phyloP scores from a whole-genome alignment of 1,140 invertebrate genomes.

The Drosophila watanabei region DNA sequence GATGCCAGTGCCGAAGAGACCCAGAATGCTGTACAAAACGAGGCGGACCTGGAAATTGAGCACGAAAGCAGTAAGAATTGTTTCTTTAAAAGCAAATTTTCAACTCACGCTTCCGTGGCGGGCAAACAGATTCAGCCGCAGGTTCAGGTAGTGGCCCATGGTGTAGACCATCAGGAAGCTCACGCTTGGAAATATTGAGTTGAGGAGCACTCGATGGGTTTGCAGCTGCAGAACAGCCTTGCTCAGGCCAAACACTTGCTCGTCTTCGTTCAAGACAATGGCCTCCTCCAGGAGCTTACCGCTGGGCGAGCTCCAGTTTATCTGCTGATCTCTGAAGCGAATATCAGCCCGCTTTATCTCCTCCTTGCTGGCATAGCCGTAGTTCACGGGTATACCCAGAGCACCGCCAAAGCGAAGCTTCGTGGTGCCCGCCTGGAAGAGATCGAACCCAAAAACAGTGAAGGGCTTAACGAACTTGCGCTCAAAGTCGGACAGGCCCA shows the following conservation, averaged over 20 bases:
- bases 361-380: conserved; percentile 85
- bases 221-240: conserved; percentile 89
- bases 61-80: not conserved
- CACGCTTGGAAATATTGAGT: conserved; percentile 86
- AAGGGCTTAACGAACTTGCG: conserved; percentile 87
- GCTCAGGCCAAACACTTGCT: conserved; percentile 92
- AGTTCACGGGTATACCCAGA: conserved; percentile 89
- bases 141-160: conserved; percentile 86
- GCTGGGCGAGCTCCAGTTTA: conserved; percentile 88
- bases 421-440: conserved; percentile 86
- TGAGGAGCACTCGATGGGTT: conserved; percentile 87
- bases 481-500: conserved; percentile 85
- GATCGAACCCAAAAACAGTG: conserved; percentile 88
- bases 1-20: conserved; percentile 87
- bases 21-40: conserved; percentile 87
- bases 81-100: not conserved
- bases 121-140: conserved; percentile 87
- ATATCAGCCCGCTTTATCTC: conserved; percentile 87
- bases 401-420: conserved; percentile 86
- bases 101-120: conserved; percentile 83
- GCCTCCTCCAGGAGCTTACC: conserved; percentile 89
- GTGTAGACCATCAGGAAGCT: conserved; percentile 86
- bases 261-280: conserved; percentile 90
- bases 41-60: conserved; percentile 84
- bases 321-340: conserved; percentile 86